These are phyloP conservation scores for Heliconius nattereri DNA, from an alignment of 1,140 invertebrate species.

Conservation along the genomic window DNA sequence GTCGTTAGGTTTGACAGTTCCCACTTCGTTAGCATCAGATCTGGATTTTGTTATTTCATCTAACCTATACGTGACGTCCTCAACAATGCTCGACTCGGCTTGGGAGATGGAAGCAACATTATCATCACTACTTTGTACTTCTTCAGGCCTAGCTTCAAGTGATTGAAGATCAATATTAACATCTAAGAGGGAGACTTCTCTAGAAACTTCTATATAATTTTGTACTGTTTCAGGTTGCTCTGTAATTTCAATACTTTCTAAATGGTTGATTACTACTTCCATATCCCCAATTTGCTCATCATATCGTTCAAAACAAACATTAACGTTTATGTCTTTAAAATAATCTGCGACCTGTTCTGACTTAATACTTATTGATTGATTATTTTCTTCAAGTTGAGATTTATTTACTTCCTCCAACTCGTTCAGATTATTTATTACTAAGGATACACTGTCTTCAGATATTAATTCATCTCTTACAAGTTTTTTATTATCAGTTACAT, in stretches of 20 bases:
- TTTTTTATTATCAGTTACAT: not conserved
- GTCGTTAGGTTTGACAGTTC: conserved; percentile 40
- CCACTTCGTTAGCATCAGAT: conserved; percentile 36
- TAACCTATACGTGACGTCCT: conserved; percentile 37
- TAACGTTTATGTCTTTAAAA: not conserved
- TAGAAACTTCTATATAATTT: conserved; percentile 36
- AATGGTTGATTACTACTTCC: not conserved
- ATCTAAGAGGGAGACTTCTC: conserved; percentile 22
- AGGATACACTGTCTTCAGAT: not conserved
- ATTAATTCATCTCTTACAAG: not conserved
- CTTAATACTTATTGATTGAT: not conserved
- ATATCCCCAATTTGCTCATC: not conserved
- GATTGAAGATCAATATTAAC: conserved; percentile 19
- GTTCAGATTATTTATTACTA: not conserved
- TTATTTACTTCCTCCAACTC: not conserved
- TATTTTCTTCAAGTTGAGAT: not conserved
- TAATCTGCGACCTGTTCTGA: not conserved
- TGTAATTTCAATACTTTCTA: conserved; percentile 24
- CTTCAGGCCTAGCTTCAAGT: conserved; percentile 41
- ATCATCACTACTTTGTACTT: conserved; percentile 60
- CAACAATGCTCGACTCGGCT: conserved; percentile 21
- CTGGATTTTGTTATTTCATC: conserved; percentile 32
- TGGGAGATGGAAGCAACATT: conserved; percentile 29
- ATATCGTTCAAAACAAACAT: not conserved
- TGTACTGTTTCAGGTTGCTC: conserved; percentile 51